Evolutionary conservation across 1,140 invertebrate genomes (phyloP).

Genomic region (Archegozetes longisetosus): DNA sequence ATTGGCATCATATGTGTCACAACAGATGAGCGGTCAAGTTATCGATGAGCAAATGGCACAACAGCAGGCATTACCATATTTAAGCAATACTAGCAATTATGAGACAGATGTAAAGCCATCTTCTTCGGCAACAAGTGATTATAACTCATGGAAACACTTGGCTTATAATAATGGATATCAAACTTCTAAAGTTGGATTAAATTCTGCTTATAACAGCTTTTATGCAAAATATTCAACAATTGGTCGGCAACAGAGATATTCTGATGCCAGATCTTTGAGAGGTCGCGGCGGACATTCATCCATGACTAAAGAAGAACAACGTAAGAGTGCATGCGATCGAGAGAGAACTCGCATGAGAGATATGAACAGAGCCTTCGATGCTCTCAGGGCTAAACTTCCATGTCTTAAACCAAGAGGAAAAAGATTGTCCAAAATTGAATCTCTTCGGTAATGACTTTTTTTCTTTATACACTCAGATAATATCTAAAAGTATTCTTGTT

Average conservation of each 20-base stretch:
- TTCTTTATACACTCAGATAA: too few species aligned
- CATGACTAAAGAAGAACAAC: slow-evolving; percentile 27
- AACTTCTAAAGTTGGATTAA: not conserved
- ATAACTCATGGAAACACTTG: not conserved
- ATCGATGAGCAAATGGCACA: not conserved
- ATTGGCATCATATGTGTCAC: not conserved
- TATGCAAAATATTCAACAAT: not conserved
- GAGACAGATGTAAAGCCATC: not conserved
- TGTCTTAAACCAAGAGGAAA: slow-evolving; percentile 66
- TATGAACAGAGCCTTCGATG: slow-evolving; percentile 70
- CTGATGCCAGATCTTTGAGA: not conserved
- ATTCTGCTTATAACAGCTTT: not conserved
- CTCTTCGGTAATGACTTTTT: slow-evolving; percentile 51
- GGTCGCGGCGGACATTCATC: not conserved
- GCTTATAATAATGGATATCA: not conserved
- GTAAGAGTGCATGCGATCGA: slow-evolving; percentile 65
- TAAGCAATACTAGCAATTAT: not conserved
- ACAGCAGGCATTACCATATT: not conserved
- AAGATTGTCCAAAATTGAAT: slow-evolving; percentile 72
- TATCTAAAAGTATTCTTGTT: too few species aligned
- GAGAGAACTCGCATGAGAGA: slow-evolving; percentile 69
- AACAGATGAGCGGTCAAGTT: not conserved
- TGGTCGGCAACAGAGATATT: not conserved
- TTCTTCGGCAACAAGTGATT: not conserved
- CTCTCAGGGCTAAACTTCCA: slow-evolving; percentile 55